Evolutionary conservation across 2,797 vertebrate species (phyloP).

Genomic region (Philypnodon macrostomus): DNA sequence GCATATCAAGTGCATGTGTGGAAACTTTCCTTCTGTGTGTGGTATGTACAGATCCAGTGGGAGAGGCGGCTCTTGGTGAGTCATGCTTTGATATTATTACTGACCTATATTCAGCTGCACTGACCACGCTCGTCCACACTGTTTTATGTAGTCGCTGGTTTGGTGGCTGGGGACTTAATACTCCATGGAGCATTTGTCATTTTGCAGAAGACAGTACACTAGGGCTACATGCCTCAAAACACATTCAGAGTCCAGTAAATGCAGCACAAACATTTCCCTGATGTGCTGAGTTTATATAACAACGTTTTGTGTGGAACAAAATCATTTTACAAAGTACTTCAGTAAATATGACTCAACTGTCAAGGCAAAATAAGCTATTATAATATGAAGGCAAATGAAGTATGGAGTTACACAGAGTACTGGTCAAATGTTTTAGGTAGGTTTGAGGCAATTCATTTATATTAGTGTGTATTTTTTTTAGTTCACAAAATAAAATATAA

Average conservation of each 20-base stretch:
- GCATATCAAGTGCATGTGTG: neutral
- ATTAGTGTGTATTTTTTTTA: no score
- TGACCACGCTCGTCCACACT: slow-evolving; percentile 19
- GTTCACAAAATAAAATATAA: no score
- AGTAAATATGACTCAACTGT: no score
- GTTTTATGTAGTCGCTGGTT: slow-evolving; percentile 22
- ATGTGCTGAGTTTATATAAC: no score
- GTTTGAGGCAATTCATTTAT: no score
- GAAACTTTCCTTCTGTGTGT: slow-evolving; percentile 14
- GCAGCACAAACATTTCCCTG: slow-evolving; percentile 14
- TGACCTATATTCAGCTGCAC: slow-evolving; percentile 61
- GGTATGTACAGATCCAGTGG: slow-evolving; percentile 28
- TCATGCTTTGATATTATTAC: slow-evolving; percentile 50
- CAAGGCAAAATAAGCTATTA: no score
- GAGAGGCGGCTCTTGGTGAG: slow-evolving; percentile 38
- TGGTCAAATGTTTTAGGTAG: no score
- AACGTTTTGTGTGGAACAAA: no score
- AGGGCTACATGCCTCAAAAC: slow-evolving; percentile 46
- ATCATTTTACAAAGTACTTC: no score
- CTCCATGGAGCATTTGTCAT: slow-evolving; percentile 37
- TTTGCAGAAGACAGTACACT: slow-evolving; percentile 21
- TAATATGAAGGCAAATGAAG: no score
- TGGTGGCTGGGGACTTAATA: slow-evolving; percentile 35
- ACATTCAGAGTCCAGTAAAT: slow-evolving; percentile 40
- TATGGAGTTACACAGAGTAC: no score